Evolutionary conservation across 2,888 invertebrate genomes (phyloP).

Genomic region (Dryocosmus kuriphilus): DNA sequence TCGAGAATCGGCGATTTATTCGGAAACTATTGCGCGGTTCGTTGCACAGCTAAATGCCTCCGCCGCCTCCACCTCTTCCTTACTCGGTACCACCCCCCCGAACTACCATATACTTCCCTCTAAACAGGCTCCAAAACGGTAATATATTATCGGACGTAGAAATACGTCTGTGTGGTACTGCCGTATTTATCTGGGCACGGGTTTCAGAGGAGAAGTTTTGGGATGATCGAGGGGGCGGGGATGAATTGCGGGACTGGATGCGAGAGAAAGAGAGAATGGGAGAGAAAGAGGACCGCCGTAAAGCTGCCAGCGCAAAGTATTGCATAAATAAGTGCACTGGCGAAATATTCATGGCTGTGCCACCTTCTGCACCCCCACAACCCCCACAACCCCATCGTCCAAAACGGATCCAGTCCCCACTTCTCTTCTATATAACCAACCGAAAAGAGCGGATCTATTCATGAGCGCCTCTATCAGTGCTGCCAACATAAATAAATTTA

Average conservation of each 20-base stretch:
- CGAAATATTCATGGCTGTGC: constrained; percentile 77
- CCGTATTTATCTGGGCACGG: constrained; percentile 65
- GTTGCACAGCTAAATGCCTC: constrained; percentile 54
- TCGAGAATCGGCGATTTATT: constrained; percentile 76
- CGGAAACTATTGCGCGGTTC: constrained; percentile 72
- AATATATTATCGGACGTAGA: constrained; percentile 74
- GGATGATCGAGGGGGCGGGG: constrained; percentile 19
- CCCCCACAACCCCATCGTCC: constrained; percentile 57
- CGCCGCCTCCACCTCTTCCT: constrained; percentile 55
- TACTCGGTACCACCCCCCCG: constrained; percentile 49
- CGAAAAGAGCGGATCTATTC: constrained; percentile 75
- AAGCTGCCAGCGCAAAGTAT: constrained; percentile 77
- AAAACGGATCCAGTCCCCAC: constrained; percentile 56
- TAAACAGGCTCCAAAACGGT: constrained; percentile 74
- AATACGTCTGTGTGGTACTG: constrained; percentile 45
- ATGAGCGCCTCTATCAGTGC: constrained; percentile 71
- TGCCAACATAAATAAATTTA: constrained; percentile 72
- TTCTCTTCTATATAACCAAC: constrained; percentile 49
- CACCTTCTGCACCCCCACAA: constrained; percentile 64
- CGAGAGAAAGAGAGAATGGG: constrained; percentile 39
- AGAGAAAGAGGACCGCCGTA: constrained; percentile 71
- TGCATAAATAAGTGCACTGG: constrained; percentile 77
- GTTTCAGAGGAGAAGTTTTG: constrained; percentile 34
- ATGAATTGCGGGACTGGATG: constrained; percentile 21
- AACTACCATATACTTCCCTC: constrained; percentile 56